These are phyloP conservation scores for Molorchus minor DNA, from an alignment of 2,888 invertebrate species.

Conservation along the genomic window DNA sequence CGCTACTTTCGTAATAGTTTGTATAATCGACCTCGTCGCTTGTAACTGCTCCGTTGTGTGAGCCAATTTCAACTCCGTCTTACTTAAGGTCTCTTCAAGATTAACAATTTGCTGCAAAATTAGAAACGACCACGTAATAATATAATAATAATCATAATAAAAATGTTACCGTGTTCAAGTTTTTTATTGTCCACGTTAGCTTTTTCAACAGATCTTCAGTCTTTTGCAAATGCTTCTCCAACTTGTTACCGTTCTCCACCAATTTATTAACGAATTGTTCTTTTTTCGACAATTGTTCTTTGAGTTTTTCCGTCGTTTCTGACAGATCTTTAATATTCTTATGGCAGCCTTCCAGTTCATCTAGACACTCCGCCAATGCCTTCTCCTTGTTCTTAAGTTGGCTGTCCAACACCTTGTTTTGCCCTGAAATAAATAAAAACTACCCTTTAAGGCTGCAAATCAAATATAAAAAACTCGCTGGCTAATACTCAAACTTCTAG, in stretches of 20 bases:
- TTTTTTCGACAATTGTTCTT: constrained; percentile 49
- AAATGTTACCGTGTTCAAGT: constrained; percentile 51
- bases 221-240: constrained; percentile 53
- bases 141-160: constrained; percentile 17
- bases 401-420: constrained; percentile 40
- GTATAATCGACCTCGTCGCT: constrained; percentile 51
- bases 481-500: no score
- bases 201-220: constrained; percentile 53
- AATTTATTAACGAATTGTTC: constrained; percentile 51
- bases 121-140: constrained; percentile 28
- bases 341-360: constrained; percentile 42
- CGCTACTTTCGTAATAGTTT: constrained; percentile 56
- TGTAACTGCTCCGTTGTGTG: constrained; percentile 49
- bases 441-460: no score
- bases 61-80: constrained; percentile 48
- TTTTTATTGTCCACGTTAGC: constrained; percentile 48
- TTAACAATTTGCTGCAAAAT: constrained; percentile 48
- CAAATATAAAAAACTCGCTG: no score
- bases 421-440: constrained; percentile 49
- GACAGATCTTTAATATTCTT: constrained; percentile 35
- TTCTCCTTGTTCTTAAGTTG: constrained; percentile 47
- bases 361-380: constrained; percentile 43
- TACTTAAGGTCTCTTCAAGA: constrained; percentile 47
- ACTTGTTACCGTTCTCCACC: constrained; percentile 54
- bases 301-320: constrained; percentile 40